Conservation (phyloP, 2,797 vertebrate genomes). For the Spatula versicolor region DNA sequence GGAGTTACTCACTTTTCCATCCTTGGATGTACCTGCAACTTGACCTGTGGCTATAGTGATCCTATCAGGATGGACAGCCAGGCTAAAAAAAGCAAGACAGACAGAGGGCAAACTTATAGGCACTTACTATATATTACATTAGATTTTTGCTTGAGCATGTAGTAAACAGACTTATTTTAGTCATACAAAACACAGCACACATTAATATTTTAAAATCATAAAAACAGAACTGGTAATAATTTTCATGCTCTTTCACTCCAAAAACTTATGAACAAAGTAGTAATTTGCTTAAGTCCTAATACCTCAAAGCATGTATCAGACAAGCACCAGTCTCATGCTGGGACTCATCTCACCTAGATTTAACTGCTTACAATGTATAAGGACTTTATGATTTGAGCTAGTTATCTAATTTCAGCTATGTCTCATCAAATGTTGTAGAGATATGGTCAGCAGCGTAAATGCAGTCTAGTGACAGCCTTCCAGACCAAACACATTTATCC, state of each 20-base stretch:
- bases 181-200: background rate
- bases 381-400: background rate
- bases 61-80: constrained; percentile 97
- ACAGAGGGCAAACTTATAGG: background rate
- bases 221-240: background rate
- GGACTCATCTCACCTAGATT: background rate
- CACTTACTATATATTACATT: background rate
- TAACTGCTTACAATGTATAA: background rate
- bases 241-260: background rate
- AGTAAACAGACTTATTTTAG: background rate
- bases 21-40: constrained; percentile 94
- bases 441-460: background rate
- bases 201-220: background rate
- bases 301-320: background rate
- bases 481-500: background rate
- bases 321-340: background rate
- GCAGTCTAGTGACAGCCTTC: background rate
- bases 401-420: background rate
- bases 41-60: constrained; percentile 99
- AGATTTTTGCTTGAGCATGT: background rate
- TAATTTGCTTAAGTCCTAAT: background rate
- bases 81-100: constrained; percentile 76
- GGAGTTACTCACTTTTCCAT: constrained; percentile 91
- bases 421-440: background rate
- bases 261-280: background rate